Base-by-base conservation (phyloP, 2,113 vertebrate species). In the Phylloscopus whistleri region DNA sequence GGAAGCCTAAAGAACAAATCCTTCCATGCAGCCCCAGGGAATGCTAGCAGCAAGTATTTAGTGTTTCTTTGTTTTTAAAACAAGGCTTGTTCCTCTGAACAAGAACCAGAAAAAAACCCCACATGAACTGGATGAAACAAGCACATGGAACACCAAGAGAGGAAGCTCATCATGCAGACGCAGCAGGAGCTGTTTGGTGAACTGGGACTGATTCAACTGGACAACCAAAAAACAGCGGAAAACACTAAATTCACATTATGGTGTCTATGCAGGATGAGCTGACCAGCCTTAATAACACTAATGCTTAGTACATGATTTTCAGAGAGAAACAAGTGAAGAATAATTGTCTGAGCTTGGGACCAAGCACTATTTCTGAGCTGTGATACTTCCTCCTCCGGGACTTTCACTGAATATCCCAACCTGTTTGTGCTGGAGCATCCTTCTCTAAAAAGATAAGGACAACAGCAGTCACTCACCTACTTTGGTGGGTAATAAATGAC, bases 401-500 rank as follows among this genome's bases (percentile, higher is more conserved):
- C 72, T 67, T 91, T 59, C 59, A 51, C 63, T 62, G 85, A 91
- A 79, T 55, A 78, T 77, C 82, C 83, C 26, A 31, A 66, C 24
- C 30, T 90, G 78, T 87, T 85, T 76, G 78, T 85, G 91, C 78
- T 83, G 69, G 53, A 95, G 67, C 80, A 89, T 89, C 91, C 86
- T 89, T 66, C 68, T 91, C 48, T 95, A 53, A 91, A 85, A 93
- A 84, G 92, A 48, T 94, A 88, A 84, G 91, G 91, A 93, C 87
- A 85, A 66, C 44, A 95, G 78, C 63, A 88, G 91, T 31, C 92
- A 90, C 63, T 97, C 93, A 86, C 87, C 89, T 87, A 55, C 70
- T 91, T 88, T 83, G 81, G 49, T 0, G 6, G 93, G 60, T 90
- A 93, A 93, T 94, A 86, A 96, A 90, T 97, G 87, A 95, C 90